Base-by-base conservation (phyloP, 2,888 invertebrate genomes). In the Adineta ricciae region DNA sequence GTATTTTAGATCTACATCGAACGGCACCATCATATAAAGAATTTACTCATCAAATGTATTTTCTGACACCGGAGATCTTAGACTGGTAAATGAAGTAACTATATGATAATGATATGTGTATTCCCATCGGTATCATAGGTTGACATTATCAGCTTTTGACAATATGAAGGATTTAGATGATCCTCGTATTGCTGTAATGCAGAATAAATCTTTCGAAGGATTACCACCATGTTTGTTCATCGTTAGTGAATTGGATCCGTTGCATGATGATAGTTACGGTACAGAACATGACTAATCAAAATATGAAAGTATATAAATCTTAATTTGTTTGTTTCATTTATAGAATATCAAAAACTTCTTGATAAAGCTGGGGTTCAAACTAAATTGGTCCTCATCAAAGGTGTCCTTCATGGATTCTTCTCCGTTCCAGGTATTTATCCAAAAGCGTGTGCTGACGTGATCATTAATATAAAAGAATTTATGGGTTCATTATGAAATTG, bases 221-320 rank as follows among this genome's bases (percentile, higher is more conserved):
- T 86, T 89, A 46, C 89, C 89, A 21, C 89, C 89, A 5, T 88
- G 89, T 21, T 85, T 89, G 46, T 86, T 90, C 9, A 87, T 90
- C 38, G 87, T 89, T 9, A 89, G 89, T 7, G 89, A 89, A 83
- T 86, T 88, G 73, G 89, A 89, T 83, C 88, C 88, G n/a, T 86
- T 89, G 21, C 87, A 88, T 83, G 89, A 89, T 86, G 88, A 88
- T 24, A 88, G 88, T 54, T 88, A 88, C 86, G 89, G 89, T 89
- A 87, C n/a, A 19, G 19, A 50, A 50, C 19, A 50, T 50, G 50
- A 54, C 50, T 73, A 86, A 85, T 46, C 11, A 1, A 0, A 24
- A 19, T 1, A 8, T 24, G 16, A 73, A n/a, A n/a, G n/a, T n/a
- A 36, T 21, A 19, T 38, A 7, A 4, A 41, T 82, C 86, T 84